Conservation (phyloP, 2,113 vertebrate species). For the Tetrax tetrax region DNA sequence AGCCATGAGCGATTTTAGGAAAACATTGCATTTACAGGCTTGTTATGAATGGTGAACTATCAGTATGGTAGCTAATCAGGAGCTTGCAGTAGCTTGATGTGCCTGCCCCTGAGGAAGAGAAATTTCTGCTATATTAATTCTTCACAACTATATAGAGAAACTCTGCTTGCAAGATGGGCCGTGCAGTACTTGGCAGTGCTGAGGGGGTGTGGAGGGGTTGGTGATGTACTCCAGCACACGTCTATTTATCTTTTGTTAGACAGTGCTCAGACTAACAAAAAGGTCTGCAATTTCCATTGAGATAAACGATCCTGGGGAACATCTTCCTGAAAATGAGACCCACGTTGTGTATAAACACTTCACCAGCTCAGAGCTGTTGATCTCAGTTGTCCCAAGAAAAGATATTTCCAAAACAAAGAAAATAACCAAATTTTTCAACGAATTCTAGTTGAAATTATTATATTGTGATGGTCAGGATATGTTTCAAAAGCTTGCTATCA, state of each 20-base stretch:
- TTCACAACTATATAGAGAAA: neutral
- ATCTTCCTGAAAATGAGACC: constrained; percentile 5
- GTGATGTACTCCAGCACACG: neutral
- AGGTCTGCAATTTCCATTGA: constrained; percentile 14
- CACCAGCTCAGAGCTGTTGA: neutral
- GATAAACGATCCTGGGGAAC: neutral
- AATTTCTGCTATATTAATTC: neutral
- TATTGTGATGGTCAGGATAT: neutral
- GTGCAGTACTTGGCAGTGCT: neutral
- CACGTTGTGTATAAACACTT: neutral
- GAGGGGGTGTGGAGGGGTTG: neutral
- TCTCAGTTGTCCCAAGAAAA: neutral
- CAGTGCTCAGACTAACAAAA: constrained; percentile 6
- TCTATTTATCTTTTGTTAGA: constrained; percentile 15
- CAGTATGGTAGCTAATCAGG: neutral
- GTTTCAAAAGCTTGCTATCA: neutral
- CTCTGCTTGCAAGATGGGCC: neutral
- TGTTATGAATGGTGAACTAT: neutral
- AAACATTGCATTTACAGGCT: neutral
- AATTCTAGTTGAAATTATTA: neutral
- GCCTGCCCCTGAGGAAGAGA: neutral
- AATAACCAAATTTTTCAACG: neutral
- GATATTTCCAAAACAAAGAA: neutral
- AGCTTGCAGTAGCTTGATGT: neutral
- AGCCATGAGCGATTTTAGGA: neutral